phyloP scores from a whole-genome alignment of 2,797 vertebrate species.

The Diplodus puntazzo region DNA sequence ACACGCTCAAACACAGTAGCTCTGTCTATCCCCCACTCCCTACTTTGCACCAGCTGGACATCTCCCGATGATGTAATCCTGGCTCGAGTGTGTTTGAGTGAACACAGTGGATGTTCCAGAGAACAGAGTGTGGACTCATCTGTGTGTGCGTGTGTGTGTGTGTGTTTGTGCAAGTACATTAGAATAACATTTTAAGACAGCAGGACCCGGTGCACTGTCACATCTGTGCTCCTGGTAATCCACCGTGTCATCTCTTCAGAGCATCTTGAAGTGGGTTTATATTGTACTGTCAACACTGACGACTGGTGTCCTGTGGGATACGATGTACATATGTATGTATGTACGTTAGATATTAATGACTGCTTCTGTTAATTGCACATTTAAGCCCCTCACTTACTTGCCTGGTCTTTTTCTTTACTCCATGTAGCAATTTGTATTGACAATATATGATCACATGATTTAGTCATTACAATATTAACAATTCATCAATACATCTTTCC shows the following conservation, averaged over 20 bases:
- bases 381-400: no score
- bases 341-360: no score
- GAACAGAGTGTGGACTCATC: neutral
- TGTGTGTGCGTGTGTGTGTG: neutral
- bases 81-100: constrained; percentile 42
- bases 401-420: no score
- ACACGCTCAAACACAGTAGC: constrained; percentile 23
- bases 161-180: neutral
- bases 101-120: constrained; percentile 40
- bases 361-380: no score
- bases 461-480: no score
- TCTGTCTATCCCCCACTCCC: constrained; percentile 20
- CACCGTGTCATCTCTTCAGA: constrained; percentile 3
- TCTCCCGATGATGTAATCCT: constrained; percentile 69
- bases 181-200: constrained; percentile 17
- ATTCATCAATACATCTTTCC: no score
- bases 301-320: neutral
- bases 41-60: constrained; percentile 62
- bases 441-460: no score
- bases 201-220: constrained; percentile 30
- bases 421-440: no score
- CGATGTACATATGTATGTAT: no score
- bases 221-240: constrained; percentile 68
- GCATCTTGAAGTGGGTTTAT: constrained; percentile 25
- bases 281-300: constrained; percentile 1